Percentiles rank a stretch among this genome's conserved stretches.
These are phyloP conservation scores for Propithecus deckenii DNA, from an alignment of 2,797 vertebrate species.

Conservation along the genomic window DNA sequence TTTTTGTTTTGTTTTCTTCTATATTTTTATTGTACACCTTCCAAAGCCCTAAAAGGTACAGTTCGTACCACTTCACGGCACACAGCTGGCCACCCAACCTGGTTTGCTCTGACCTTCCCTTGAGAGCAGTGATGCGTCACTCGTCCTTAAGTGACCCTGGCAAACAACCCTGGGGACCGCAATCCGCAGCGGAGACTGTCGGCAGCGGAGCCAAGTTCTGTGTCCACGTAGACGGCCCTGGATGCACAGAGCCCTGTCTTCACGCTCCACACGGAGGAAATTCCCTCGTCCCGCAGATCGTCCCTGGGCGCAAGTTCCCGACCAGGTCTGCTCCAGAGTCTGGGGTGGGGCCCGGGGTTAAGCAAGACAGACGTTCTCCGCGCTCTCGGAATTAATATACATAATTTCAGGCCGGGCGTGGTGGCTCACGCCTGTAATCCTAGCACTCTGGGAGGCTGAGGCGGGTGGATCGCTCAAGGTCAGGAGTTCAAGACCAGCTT, in stretches of 20 bases:
- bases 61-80: not conserved
- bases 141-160: accelerated
- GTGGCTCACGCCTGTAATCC: too few species aligned
- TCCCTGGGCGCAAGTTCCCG: not conserved
- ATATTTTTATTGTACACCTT: not conserved
- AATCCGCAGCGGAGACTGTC: accelerated
- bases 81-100: not conserved
- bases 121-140: accelerated
- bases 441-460: too few species aligned
- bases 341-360: not conserved
- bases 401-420: not conserved
- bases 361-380: not conserved
- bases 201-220: too few species aligned
- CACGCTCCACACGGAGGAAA: too few species aligned
- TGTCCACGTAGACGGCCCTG: accelerated
- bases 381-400: not conserved
- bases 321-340: not conserved
- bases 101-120: not conserved
- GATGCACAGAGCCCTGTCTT: not conserved
- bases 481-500: too few species aligned
- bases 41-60: not conserved
- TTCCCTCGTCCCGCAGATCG: not conserved
- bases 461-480: too few species aligned
- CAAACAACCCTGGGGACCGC: accelerated
- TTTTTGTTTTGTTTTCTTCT: not conserved